Base-by-base conservation (phyloP, 2,797 vertebrate genomes). In the Meda fulgida region DNA sequence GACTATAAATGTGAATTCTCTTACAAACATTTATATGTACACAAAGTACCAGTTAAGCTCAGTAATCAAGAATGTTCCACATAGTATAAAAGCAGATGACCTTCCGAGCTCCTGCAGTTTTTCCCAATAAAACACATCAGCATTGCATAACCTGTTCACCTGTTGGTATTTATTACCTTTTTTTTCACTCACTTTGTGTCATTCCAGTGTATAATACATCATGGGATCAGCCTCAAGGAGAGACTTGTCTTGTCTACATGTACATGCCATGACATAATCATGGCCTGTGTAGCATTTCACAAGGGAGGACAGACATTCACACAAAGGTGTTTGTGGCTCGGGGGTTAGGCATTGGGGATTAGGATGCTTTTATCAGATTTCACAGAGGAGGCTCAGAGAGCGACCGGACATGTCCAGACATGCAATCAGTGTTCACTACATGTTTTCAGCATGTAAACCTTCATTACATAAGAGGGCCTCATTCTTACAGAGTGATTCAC, bases 401-500 rank as follows among this genome's bases (percentile, higher is more conserved):
- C 11, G 26, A 89, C 88, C 73, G 82, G 84, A 65, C 85, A 82
- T 80, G 89, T 58, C 70, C 80, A 29, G 83, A 86, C 84, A 70
- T 16, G 38, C 48, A 67, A n/a, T 85, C 48, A 71, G 87, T 81
- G 84, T 60, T 78, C 70, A 88, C 76, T 80, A 40, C 88, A 88
- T 83, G 85, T 87, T 90, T 84, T 88, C 87, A 84, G 78, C 79
- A 48, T 83, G 85, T 60, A 40, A 70, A 80, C 84, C 69, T 19
- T 67, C 82, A 85, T 93, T 92, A 91, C 89, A 91, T 93, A 91
- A 94, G 89, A 87, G 80, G 83, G 83, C 87, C 89, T 67, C 88
- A 92, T 92, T 93, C 89, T 92, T 91, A 90, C 84, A 66, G 78
- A 89, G 87, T 93, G 93, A 92, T 93, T 93, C 91, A 93, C 85